These are phyloP conservation scores for Rhombomys opimus DNA, from an alignment of 2,113 vertebrate genomes.

Conservation along the genomic window DNA sequence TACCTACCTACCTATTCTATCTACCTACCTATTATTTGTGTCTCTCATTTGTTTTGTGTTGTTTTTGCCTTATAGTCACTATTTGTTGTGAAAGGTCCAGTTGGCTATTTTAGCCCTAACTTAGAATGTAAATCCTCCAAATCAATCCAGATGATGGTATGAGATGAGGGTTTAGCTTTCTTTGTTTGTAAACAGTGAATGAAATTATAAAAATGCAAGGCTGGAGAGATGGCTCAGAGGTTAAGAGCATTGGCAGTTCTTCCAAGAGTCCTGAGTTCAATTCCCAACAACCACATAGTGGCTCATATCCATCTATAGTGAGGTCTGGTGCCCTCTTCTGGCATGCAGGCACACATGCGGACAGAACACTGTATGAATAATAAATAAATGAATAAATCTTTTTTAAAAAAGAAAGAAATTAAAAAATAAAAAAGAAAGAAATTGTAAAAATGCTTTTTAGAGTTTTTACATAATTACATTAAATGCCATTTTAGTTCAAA, in stretches of 20 bases:
- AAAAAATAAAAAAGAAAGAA: too few species aligned
- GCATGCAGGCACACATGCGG: too few species aligned
- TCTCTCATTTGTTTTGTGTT: neutral
- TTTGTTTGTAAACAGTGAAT: conserved; percentile 5
- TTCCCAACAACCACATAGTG: too few species aligned
- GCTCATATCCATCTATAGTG: too few species aligned
- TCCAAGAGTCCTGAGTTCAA: too few species aligned
- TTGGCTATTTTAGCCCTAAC: neutral
- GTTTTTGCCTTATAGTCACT: neutral
- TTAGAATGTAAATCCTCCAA: neutral
- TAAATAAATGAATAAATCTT: too few species aligned
- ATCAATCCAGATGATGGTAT: neutral
- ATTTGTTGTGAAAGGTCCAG: neutral
- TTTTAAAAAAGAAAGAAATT: neutral
- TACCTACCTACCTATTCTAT: neutral
- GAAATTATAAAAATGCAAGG: neutral
- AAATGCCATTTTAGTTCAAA: neutral
- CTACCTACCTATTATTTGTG: neutral
- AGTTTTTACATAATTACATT: neutral
- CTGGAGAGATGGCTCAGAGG: too few species aligned
- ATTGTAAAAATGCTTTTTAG: neutral
- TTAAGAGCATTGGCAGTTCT: too few species aligned
- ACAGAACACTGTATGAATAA: too few species aligned
- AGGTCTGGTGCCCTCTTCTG: too few species aligned
- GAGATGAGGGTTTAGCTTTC: neutral